Conservation (phyloP, 2,888 invertebrate genomes). For the Incurvaria masculella region DNA sequence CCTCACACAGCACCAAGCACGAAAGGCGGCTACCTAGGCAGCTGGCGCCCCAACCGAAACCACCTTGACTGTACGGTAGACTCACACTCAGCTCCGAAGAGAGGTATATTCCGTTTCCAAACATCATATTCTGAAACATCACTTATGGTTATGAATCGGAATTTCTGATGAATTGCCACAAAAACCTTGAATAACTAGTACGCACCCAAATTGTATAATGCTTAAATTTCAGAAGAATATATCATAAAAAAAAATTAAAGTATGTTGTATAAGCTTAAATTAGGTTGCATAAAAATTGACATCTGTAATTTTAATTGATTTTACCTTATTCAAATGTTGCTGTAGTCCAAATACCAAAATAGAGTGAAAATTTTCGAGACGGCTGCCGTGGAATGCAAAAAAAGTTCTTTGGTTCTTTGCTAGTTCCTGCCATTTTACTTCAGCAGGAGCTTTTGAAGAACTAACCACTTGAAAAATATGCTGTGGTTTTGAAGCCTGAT, state of each 20-base stretch:
- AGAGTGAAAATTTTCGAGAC: constrained; percentile 78
- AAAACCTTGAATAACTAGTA: constrained; percentile 23
- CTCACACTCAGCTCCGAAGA: constrained; percentile 71
- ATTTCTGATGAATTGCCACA: not conserved
- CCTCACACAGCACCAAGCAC: constrained; percentile 77
- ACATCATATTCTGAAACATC: constrained; percentile 54
- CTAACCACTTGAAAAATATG: constrained; percentile 66
- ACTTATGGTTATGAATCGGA: not conserved
- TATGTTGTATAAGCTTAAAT: too few species aligned
- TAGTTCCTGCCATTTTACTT: constrained; percentile 58
- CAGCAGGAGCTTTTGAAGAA: constrained; percentile 50
- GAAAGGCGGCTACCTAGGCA: constrained; percentile 71
- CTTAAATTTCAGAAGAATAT: not conserved
- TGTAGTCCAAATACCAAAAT: constrained; percentile 75
- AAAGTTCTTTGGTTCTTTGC: constrained; percentile 55
- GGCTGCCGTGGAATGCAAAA: constrained; percentile 77
- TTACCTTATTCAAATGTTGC: constrained; percentile 66
- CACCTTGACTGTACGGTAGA: constrained; percentile 68
- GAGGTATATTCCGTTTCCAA: constrained; percentile 73
- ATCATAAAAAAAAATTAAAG: not conserved
- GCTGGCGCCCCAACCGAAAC: constrained; percentile 75
- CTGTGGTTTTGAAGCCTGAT: constrained; percentile 53
- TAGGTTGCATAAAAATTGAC: not conserved
- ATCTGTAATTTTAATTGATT: not conserved
- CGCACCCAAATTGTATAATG: not conserved